Conservation (phyloP, 2,797 vertebrate genomes). For the Euthynnus affinis region DNA sequence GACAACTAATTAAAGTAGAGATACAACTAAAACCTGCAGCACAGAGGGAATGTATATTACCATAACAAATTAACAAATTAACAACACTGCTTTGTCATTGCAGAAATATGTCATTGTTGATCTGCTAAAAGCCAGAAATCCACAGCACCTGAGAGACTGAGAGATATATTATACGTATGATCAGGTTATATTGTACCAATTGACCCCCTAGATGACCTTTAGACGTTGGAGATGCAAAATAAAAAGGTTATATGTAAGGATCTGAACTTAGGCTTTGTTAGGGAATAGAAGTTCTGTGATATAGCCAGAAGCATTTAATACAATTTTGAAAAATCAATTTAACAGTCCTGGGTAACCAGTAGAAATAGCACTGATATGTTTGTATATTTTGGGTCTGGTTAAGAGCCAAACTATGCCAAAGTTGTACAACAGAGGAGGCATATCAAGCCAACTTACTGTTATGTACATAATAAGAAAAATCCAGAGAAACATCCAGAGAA, state of each 20-base stretch:
- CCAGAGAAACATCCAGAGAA: neutral
- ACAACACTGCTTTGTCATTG: neutral
- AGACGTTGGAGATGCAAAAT: conserved; percentile 44
- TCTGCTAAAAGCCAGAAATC: conserved; percentile 16
- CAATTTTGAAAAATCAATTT: conserved; percentile 32
- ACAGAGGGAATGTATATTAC: conserved; percentile 10
- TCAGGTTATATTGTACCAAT: conserved; percentile 22
- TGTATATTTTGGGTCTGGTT: neutral
- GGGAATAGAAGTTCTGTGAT: conserved; percentile 51
- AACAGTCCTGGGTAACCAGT: conserved; percentile 6
- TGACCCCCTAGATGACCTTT: conserved; percentile 52
- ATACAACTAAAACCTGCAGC: neutral
- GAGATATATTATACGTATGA: conserved; percentile 9
- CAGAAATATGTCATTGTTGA: conserved; percentile 5
- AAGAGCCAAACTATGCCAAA: neutral
- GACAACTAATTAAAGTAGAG: conserved; percentile 7
- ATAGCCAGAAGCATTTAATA: conserved; percentile 1
- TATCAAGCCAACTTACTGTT: neutral
- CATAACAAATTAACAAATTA: conserved; percentile 22
- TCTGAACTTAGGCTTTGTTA: conserved; percentile 27
- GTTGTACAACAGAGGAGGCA: neutral
- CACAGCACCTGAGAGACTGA: conserved; percentile 13
- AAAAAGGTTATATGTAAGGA: conserved; percentile 28
- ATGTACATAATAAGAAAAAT: neutral
- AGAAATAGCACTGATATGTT: neutral